Conservation (phyloP, 1,140 invertebrate genomes). For the Mylabris phalerata region DNA sequence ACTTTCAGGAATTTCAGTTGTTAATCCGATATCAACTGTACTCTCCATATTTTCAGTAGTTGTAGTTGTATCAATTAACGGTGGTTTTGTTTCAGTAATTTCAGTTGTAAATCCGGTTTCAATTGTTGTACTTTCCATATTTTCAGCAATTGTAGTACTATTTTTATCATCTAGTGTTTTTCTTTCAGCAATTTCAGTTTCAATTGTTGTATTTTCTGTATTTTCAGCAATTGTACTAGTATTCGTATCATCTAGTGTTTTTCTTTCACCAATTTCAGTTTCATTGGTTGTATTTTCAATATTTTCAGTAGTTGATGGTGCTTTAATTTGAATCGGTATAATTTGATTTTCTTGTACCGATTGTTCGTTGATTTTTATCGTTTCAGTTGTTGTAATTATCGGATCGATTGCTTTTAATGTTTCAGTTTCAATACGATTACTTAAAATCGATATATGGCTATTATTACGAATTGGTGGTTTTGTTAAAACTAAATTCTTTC, state of each 20-base stretch:
- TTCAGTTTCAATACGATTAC: constrained; percentile 37
- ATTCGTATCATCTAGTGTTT: no score
- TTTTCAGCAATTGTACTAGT: neutral
- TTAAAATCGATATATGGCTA: constrained; percentile 24
- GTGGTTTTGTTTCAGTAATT: no score
- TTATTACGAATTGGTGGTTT: constrained; percentile 21
- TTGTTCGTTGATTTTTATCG: constrained; percentile 17
- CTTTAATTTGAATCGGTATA: constrained; percentile 16
- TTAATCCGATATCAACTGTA: neutral
- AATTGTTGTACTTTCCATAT: neutral
- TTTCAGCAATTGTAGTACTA: neutral
- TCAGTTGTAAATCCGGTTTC: neutral
- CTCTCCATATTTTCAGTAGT: constrained; percentile 2
- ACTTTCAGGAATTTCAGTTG: constrained; percentile 4
- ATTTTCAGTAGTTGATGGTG: neutral
- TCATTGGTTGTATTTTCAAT: neutral
- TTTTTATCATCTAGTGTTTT: no score
- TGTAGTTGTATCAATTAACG: neutral
- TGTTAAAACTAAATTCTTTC: constrained; percentile 18
- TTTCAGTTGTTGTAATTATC: neutral
- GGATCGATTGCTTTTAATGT: constrained; percentile 19
- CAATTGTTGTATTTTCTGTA: neutral
- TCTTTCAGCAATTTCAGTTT: neutral
- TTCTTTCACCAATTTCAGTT: no score
- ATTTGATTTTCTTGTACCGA: constrained; percentile 26